phyloP scores from a whole-genome alignment of 1,140 invertebrate genomes.

The Polyergus mexicanus region DNA sequence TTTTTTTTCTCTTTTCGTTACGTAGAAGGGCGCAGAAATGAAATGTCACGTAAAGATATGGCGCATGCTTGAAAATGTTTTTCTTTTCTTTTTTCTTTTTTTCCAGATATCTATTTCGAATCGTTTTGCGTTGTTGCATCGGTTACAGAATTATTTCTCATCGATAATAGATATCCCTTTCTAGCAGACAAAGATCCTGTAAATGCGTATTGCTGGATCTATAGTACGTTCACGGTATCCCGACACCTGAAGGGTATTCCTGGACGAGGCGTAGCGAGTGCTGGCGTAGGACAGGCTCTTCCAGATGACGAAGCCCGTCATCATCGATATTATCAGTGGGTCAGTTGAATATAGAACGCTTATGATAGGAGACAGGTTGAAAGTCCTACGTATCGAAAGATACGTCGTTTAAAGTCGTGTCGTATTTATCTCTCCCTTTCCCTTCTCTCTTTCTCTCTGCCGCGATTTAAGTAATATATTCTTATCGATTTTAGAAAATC shows the following conservation, averaged over 20 bases:
- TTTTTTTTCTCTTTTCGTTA: no score
- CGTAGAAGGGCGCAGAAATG: no score
- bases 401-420: not conserved
- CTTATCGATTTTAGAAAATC: not conserved
- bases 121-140: not conserved
- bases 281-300: slow-evolving; percentile 79
- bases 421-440: not conserved
- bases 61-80: not conserved
- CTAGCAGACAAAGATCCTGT: slow-evolving; percentile 82
- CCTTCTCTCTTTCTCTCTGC: no score
- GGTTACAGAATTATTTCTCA: not conserved
- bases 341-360: slow-evolving; percentile 74
- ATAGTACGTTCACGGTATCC: slow-evolving; percentile 88
- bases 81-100: no score
- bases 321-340: slow-evolving; percentile 90
- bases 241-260: slow-evolving; percentile 75
- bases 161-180: not conserved
- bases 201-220: slow-evolving; percentile 90
- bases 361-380: not conserved
- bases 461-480: slow-evolving; percentile 6
- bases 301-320: slow-evolving; percentile 84
- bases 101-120: slow-evolving; percentile 59
- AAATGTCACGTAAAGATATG: no score
- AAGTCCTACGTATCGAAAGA: not conserved
- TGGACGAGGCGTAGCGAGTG: slow-evolving; percentile 76